Evolutionary conservation across 64 coral and sea anemone genomes (phyloP).

Genomic region (Trachythela sp.): DNA sequence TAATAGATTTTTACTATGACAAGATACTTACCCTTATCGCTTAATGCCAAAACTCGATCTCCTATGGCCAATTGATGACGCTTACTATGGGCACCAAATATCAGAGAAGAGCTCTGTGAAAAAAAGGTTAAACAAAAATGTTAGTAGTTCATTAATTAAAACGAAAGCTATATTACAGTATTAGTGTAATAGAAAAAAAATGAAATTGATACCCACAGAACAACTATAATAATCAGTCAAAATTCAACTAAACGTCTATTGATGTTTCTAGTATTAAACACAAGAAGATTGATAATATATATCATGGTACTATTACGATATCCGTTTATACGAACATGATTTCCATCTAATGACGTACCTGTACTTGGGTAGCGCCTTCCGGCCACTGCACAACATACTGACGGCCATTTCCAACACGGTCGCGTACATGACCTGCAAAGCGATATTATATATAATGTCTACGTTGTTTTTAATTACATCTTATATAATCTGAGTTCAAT

Average conservation of each 20-base stretch:
- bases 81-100: conserved; percentile 98
- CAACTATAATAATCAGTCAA: no score
- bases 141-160: no score
- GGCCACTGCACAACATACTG: conserved; percentile 97
- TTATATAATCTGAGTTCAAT: no score
- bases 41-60: conserved; percentile 78
- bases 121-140: not conserved
- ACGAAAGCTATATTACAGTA: no score
- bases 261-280: no score
- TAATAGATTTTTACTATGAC: not conserved
- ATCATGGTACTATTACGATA: no score
- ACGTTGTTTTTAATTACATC: not conserved
- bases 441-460: not conserved
- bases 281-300: no score
- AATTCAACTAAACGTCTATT: no score
- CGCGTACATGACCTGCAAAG: conserved; percentile 72
- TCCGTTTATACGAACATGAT: not conserved
- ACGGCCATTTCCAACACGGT: conserved; percentile 93
- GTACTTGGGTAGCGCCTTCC: conserved; percentile 71
- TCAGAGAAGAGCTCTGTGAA: conserved; percentile 77
- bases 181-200: no score
- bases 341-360: conserved; percentile 44
- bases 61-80: conserved; percentile 79
- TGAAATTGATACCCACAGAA: no score
- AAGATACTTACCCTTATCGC: conserved; percentile 64